These are phyloP conservation scores for Marasmarcha lunaedactyla DNA, from an alignment of 2,888 invertebrate species.

Conservation along the genomic window DNA sequence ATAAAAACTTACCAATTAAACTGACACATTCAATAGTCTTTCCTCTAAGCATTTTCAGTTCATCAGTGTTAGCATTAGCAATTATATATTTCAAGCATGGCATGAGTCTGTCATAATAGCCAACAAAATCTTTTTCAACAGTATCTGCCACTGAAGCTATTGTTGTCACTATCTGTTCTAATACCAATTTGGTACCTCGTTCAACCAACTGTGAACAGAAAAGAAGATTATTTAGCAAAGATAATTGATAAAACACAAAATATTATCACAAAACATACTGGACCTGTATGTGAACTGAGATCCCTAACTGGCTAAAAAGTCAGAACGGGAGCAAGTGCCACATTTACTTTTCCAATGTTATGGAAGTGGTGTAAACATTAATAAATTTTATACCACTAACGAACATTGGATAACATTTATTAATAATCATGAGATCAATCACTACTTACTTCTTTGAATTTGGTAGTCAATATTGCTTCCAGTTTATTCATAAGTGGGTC, in stretches of 20 bases:
- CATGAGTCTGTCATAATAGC: slow-evolving; percentile 93
- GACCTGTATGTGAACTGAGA: slow-evolving; percentile 55
- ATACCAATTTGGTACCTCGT: slow-evolving; percentile 93
- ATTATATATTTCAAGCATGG: slow-evolving; percentile 98
- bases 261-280: neutral
- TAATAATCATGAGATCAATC: neutral
- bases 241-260: too few species aligned
- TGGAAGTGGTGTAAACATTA: slow-evolving; percentile 52
- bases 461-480: slow-evolving; percentile 88
- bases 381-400: slow-evolving; percentile 47
- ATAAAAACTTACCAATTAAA: slow-evolving; percentile 80
- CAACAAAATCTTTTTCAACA: slow-evolving; percentile 94
- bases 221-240: neutral
- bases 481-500: slow-evolving; percentile 92
- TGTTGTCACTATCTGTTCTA: slow-evolving; percentile 98
- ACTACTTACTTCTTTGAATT: slow-evolving; percentile 85
- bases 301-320: slow-evolving; percentile 45
- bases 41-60: slow-evolving; percentile 91
- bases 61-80: slow-evolving; percentile 89
- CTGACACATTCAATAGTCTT: slow-evolving; percentile 99
- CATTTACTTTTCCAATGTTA: slow-evolving; percentile 60
- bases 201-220: slow-evolving; percentile 76
- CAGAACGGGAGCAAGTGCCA: slow-evolving; percentile 55
- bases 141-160: slow-evolving; percentile 99
- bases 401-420: slow-evolving; percentile 47